Conservation (phyloP, 64 coral and sea anemone species). For the Porites lutea region DNA sequence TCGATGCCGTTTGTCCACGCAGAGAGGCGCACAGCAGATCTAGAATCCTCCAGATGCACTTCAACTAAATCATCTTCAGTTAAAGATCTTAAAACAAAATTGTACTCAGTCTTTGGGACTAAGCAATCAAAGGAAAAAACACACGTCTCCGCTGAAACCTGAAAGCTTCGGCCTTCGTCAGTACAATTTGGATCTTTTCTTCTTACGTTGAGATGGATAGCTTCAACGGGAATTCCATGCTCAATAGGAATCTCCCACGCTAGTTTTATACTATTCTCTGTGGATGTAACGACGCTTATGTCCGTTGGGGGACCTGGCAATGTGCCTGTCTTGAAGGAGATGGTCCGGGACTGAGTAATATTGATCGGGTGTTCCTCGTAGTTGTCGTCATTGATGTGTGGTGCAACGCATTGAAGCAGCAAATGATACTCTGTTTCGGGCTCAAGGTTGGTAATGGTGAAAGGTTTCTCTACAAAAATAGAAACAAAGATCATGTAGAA, state of each 20-base stretch:
- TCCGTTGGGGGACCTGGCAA: conserved; percentile 40
- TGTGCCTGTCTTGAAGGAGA: conserved; percentile 52
- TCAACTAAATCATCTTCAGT: conserved; percentile 31
- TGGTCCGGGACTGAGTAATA: conserved; percentile 1
- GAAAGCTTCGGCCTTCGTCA: conserved; percentile 1
- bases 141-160: conserved; percentile 10
- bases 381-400: conserved; percentile 49
- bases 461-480: conserved; percentile 18
- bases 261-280: conserved; percentile 49
- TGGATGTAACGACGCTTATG: conserved; percentile 50
- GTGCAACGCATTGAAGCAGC: conserved; percentile 14
- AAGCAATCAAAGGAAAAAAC: conserved; percentile 64
- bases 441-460: conserved; percentile 17
- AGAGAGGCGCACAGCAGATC: neutral
- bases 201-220: conserved; percentile 51
- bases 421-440: conserved; percentile 38
- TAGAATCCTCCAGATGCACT: neutral
- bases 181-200: neutral
- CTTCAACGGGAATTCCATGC: neutral
- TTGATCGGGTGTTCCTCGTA: conserved; percentile 56
- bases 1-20: conserved; percentile 79
- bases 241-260: conserved; percentile 50
- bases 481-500: no score
- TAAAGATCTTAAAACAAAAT: conserved; percentile 40
- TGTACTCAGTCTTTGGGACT: conserved; percentile 54